These are phyloP conservation scores for Pyrocoelia pectoralis DNA, from an alignment of 2,888 invertebrate species.

Conservation along the genomic window DNA sequence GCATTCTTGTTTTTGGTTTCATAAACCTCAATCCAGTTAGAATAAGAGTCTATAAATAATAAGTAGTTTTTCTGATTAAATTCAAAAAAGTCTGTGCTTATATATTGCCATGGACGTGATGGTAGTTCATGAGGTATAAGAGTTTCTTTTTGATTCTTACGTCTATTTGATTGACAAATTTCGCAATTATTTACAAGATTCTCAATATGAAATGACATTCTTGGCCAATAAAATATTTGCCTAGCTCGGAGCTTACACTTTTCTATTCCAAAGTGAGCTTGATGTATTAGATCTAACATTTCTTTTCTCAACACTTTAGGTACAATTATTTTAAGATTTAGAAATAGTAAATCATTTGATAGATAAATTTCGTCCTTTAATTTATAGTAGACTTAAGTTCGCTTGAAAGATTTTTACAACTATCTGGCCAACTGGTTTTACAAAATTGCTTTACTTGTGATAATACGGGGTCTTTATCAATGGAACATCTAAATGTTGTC, in stretches of 20 bases:
- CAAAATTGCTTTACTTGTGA: conserved; percentile 16
- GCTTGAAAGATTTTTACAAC: neutral
- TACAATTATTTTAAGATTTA: conserved; percentile 21
- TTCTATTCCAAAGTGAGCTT: conserved; percentile 11
- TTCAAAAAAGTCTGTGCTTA: conserved; percentile 39
- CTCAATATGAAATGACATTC: neutral
- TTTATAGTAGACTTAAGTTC: neutral
- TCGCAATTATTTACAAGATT: no score
- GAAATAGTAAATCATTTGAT: conserved; percentile 18
- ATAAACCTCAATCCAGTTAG: conserved; percentile 8
- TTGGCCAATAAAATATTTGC: conserved; percentile 3
- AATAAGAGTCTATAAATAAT: conserved; percentile 42
- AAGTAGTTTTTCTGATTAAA: conserved; percentile 38
- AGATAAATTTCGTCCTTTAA: neutral
- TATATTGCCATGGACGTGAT: conserved; percentile 34
- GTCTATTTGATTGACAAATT: conserved; percentile 18
- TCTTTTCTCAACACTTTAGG: conserved; percentile 4
- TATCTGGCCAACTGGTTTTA: conserved; percentile 12
- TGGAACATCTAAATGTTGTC: no score
- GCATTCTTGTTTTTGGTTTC: neutral
- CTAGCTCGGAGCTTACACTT: conserved; percentile 40
- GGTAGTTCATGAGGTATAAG: conserved; percentile 37
- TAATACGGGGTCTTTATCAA: neutral
- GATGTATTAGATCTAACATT: conserved; percentile 11
- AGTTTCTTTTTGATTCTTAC: conserved; percentile 15